phyloP scores from a whole-genome alignment of 2,113 vertebrate species.

The human (Homo sapiens) region DNA sequence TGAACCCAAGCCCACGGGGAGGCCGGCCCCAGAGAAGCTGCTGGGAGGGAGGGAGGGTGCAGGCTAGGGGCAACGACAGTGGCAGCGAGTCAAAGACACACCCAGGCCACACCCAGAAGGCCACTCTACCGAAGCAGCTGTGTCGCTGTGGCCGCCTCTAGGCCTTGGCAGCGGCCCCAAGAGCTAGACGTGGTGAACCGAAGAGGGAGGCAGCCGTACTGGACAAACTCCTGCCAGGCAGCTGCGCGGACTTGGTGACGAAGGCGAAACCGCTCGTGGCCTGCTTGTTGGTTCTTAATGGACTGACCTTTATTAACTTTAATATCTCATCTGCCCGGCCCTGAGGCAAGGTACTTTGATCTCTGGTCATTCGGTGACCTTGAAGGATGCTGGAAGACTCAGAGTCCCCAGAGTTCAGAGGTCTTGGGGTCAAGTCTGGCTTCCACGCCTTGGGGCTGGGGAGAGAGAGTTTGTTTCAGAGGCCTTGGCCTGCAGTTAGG shows the following conservation, averaged over 20 bases:
- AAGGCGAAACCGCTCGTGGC: rapidly evolving
- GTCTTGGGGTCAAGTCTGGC: conserved; percentile 33
- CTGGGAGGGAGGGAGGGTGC: rapidly evolving
- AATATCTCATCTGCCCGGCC: background rate
- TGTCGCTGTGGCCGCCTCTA: rapidly evolving
- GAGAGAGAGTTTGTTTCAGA: background rate
- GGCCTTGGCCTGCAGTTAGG: background rate
- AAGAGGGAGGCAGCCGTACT: background rate
- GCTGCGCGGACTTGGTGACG: rapidly evolving
- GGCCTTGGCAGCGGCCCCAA: background rate
- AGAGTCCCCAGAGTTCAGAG: conserved; percentile 39
- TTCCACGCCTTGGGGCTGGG: background rate
- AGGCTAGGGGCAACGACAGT: background rate
- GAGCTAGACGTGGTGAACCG: rapidly evolving
- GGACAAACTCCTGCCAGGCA: background rate
- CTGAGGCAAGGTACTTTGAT: background rate
- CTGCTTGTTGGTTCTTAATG: background rate
- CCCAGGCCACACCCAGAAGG: background rate
- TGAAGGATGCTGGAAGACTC: background rate
- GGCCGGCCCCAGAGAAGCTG: background rate
- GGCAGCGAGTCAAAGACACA: background rate
- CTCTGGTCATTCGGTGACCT: background rate
- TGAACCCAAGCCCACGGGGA: background rate
- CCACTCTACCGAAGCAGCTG: background rate
- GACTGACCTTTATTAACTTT: conserved; percentile 41